Conservation (phyloP, 2,888 invertebrate species). For the Mylabris sibirica region DNA sequence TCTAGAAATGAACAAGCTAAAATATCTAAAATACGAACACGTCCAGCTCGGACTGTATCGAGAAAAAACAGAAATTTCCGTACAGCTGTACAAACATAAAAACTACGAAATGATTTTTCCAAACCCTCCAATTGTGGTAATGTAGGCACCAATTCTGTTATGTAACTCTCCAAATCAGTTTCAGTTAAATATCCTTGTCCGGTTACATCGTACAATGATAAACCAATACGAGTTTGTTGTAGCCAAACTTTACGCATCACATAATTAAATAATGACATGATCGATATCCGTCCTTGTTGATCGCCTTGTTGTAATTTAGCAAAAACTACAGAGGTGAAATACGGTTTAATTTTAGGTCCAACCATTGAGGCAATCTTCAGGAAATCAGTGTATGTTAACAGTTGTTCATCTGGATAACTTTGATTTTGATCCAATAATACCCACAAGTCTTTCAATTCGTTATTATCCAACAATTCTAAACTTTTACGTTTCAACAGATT, state of each 20-base stretch:
- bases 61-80: conserved; percentile 96
- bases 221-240: conserved; percentile 91
- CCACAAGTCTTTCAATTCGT: conserved; percentile 86
- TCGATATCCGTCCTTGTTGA: conserved; percentile 84
- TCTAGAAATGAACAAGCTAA: conserved; percentile 91
- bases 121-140: conserved; percentile 88
- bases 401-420: conserved; percentile 79
- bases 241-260: conserved; percentile 95
- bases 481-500: conserved; percentile 87
- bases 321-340: conserved; percentile 87
- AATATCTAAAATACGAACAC: conserved; percentile 90
- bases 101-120: conserved; percentile 92
- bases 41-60: conserved; percentile 86
- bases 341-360: conserved; percentile 67
- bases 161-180: conserved; percentile 91
- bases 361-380: conserved; percentile 78
- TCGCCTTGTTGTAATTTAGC: conserved; percentile 88
- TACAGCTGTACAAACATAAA: conserved; percentile 96
- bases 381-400: conserved; percentile 87
- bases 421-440: conserved; percentile 82
- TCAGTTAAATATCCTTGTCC: conserved; percentile 74
- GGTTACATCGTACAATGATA: conserved; percentile 90
- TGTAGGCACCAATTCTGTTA: conserved; percentile 91
- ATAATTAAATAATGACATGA: conserved; percentile 92
- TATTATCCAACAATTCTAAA: conserved; percentile 83